Percentiles rank a stretch among this genome's conserved stretches.
Conservation (phyloP, 2,888 invertebrate genomes). For the Adela reaumurella region DNA sequence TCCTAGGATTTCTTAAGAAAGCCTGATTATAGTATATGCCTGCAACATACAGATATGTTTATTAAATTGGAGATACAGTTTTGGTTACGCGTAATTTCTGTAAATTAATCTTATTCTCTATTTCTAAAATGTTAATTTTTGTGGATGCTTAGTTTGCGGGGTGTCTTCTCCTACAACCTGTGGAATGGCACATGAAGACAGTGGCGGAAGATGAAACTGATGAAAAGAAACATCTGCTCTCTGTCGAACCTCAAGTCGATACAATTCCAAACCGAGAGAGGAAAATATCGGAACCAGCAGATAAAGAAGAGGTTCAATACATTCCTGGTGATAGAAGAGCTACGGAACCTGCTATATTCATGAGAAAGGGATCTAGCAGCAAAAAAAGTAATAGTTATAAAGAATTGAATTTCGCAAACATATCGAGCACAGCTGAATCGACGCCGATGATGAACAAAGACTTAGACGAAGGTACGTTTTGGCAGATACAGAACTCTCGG, state of each 20-base stretch:
- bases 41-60: too few species aligned
- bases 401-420: slow-evolving; percentile 19
- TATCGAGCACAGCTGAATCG: not conserved
- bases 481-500: too few species aligned
- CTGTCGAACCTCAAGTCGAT: slow-evolving; percentile 1
- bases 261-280: not conserved
- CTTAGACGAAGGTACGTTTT: not conserved
- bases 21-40: too few species aligned
- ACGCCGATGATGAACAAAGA: not conserved
- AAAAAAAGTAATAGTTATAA: slow-evolving; percentile 20
- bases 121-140: too few species aligned
- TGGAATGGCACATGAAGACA: slow-evolving; percentile 52
- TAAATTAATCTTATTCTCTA: too few species aligned
- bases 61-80: too few species aligned
- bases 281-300: not conserved
- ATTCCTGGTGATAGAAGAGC: slow-evolving; percentile 12
- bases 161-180: slow-evolving; percentile 56
- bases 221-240: slow-evolving; percentile 31
- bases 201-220: slow-evolving; percentile 36
- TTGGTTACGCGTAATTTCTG: too few species aligned
- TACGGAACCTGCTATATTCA: slow-evolving; percentile 14
- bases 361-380: slow-evolving; percentile 12
- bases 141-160: slow-evolving; percentile 60
- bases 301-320: not conserved
- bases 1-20: too few species aligned